phyloP scores from a whole-genome alignment of 2,113 vertebrate species.

The Pangasianodon gigas region DNA sequence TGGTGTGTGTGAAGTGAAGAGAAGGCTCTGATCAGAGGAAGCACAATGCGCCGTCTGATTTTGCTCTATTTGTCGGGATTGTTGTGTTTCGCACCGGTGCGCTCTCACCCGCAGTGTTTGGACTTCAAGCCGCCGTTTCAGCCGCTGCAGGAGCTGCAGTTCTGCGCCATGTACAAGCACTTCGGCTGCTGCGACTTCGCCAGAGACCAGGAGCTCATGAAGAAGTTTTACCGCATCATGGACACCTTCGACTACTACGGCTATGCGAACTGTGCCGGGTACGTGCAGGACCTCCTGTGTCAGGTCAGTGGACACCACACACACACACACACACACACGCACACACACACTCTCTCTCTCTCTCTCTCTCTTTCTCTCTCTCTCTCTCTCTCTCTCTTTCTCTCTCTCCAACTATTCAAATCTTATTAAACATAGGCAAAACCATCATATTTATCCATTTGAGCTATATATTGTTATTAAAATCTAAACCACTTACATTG shows the following conservation, averaged over 20 bases:
- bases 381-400: neutral
- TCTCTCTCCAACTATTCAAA: neutral
- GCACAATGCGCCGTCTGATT: conserved; percentile 49
- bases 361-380: no score
- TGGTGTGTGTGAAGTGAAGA: conserved; percentile 1
- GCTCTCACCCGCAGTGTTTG: conserved; percentile 88
- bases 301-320: conserved; percentile 76
- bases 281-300: conserved; percentile 87
- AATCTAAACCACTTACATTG: no score
- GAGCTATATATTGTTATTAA: no score
- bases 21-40: neutral
- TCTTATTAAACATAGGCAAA: neutral
- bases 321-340: neutral
- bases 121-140: conserved; percentile 95
- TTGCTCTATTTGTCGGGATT: conserved; percentile 28
- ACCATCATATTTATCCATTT: neutral
- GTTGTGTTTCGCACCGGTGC: conserved; percentile 57
- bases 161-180: conserved; percentile 84
- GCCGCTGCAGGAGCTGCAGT: conserved; percentile 77
- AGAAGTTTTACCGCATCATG: conserved; percentile 79
- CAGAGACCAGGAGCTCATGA: conserved; percentile 79
- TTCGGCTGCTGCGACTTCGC: conserved; percentile 88
- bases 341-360: neutral
- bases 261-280: conserved; percentile 78
- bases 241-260: conserved; percentile 69